phyloP scores from a whole-genome alignment of 2,888 invertebrate species.

The Periphyllus acericola region DNA sequence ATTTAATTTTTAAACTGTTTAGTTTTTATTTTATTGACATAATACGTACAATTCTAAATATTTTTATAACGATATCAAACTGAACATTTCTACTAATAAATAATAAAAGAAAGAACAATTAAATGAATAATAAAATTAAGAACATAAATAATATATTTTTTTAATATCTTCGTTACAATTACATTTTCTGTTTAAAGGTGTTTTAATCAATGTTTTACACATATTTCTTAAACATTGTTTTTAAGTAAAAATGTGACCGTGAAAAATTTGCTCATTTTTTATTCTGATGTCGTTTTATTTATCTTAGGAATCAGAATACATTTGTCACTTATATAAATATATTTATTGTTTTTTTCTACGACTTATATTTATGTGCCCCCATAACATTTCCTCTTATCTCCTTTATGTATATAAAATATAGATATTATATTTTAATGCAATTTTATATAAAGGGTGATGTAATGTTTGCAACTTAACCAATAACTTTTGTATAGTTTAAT shows the following conservation, averaged over 20 bases:
- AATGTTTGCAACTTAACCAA: not conserved
- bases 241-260: not conserved
- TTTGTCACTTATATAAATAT: constrained; percentile 8
- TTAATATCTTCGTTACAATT: no score
- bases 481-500: constrained; percentile 25
- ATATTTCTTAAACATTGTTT: no score
- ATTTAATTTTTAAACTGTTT: no score
- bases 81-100: no score
- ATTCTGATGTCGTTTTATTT: not conserved
- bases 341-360: constrained; percentile 24
- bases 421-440: not conserved
- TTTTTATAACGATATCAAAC: no score
- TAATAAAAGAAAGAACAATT: no score
- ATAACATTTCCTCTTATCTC: not conserved
- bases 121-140: no score
- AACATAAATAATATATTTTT: no score
- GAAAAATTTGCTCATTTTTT: not conserved
- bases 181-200: no score
- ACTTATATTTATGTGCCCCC: constrained; percentile 20
- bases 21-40: no score
- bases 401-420: not conserved
- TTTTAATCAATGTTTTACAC: no score
- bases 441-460: not conserved
- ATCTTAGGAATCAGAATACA: constrained; percentile 1
- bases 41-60: no score